A percentile compares a stretch with the other conserved stretches of the same genome.
These are phyloP conservation scores for Platygyra sinensis DNA, from an alignment of 64 coral and sea anemone genomes.

Conservation along the genomic window DNA sequence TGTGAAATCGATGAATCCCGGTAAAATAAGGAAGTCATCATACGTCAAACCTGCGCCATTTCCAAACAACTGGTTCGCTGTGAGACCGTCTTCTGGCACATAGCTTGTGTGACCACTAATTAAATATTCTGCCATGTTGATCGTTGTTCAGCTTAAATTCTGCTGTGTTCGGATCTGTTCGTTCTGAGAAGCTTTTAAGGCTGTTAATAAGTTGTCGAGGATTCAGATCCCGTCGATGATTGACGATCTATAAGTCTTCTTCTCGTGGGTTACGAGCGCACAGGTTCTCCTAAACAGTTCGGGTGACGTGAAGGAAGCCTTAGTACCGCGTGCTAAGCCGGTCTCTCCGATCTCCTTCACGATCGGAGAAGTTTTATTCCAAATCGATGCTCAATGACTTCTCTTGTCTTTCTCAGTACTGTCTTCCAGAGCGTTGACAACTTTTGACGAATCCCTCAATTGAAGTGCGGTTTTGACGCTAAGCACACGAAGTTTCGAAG, in stretches of 20 bases:
- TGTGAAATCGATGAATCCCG: constrained; percentile 86
- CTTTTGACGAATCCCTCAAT: neutral
- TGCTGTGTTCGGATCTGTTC: neutral
- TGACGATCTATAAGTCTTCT: neutral
- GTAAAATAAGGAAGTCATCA: constrained; percentile 89
- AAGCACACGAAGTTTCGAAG: neutral
- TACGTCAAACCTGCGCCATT: constrained; percentile 74
- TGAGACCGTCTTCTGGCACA: constrained; percentile 80
- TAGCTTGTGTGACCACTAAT: constrained; percentile 93
- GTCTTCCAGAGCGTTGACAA: no score
- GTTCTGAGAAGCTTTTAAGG: neutral
- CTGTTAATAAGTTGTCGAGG: neutral
- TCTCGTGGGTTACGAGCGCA: no score
- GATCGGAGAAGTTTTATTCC: no score
- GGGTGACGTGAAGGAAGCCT: neutral
- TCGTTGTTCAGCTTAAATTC: neutral
- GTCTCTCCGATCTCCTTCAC: no score
- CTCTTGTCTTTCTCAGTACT: no score
- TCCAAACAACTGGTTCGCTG: constrained; percentile 64
- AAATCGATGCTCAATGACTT: no score
- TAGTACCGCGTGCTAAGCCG: neutral
- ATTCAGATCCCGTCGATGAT: neutral
- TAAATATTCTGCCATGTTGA: constrained; percentile 57
- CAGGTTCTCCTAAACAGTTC: neutral
- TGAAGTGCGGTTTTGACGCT: neutral